Percentiles rank a stretch among this genome's conserved stretches.
phyloP scores from a whole-genome alignment of 2,113 vertebrate species.

The Channa maculata region DNA sequence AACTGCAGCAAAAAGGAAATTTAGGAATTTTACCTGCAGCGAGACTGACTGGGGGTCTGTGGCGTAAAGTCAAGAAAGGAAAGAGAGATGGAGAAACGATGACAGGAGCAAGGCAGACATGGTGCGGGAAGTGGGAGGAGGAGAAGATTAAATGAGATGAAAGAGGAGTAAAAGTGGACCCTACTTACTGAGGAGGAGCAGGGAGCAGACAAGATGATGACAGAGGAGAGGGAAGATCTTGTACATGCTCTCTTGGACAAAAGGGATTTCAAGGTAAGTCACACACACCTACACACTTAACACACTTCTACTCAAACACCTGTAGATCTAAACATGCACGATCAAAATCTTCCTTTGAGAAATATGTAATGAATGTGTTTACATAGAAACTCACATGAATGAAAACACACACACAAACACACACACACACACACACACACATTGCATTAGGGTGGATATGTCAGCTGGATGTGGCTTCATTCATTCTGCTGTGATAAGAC shows the following conservation, averaged over 20 bases:
- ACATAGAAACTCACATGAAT: conserved; percentile 12
- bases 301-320: conserved; percentile 20
- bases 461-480: conserved; percentile 15
- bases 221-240: not conserved
- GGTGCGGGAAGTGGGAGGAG: conserved; percentile 1
- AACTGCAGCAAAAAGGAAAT: conserved; percentile 66
- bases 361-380: conserved; percentile 6
- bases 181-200: conserved; percentile 20
- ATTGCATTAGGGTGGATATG: conserved; percentile 9
- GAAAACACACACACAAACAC: conserved; percentile 17
- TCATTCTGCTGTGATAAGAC: conserved; percentile 34
- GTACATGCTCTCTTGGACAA: not conserved
- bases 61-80: conserved; percentile 23
- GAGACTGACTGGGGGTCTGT: conserved; percentile 45
- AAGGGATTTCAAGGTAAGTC: conserved; percentile 42
- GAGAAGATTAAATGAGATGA: conserved; percentile 17
- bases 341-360: conserved; percentile 7
- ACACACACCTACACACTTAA: not conserved
- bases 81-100: not conserved
- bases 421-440: not conserved
- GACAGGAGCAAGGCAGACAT: conserved; percentile 6
- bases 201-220: conserved; percentile 22
- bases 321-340: not conserved
- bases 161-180: conserved; percentile 39
- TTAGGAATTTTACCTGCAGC: conserved; percentile 71